Evolutionary conservation across 2,797 vertebrate genomes (phyloP).

Genomic region (Phoxinus dragarum): DNA sequence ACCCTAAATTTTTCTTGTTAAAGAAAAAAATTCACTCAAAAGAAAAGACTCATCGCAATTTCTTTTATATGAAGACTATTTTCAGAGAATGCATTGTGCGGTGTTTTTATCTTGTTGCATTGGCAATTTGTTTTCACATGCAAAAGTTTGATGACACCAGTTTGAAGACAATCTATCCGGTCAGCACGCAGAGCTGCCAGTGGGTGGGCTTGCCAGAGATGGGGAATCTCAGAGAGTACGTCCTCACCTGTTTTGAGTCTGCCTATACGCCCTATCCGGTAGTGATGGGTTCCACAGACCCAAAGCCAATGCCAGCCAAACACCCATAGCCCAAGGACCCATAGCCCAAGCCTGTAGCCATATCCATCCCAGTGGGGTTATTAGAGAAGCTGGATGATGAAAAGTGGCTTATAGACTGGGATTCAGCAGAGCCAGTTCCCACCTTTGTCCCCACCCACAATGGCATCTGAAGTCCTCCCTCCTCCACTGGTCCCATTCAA

Average conservation of each 20-base stretch:
- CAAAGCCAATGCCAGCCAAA: background rate
- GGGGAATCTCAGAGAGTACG: background rate
- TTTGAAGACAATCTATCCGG: background rate
- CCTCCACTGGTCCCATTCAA: background rate
- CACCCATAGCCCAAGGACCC: too few relatives aligned
- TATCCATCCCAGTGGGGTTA: too few relatives aligned
- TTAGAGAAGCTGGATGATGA: background rate
- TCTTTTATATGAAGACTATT: background rate
- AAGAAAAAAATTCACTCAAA: background rate
- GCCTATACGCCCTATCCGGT: background rate
- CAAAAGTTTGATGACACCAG: background rate
- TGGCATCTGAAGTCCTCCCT: background rate
- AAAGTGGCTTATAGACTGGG: background rate
- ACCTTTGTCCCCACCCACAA: background rate
- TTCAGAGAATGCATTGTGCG: background rate
- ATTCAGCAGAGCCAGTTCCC: too few relatives aligned
- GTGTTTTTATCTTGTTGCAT: background rate
- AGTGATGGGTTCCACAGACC: background rate
- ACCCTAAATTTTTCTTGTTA: background rate
- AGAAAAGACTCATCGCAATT: background rate
- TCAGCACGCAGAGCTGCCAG: too few relatives aligned
- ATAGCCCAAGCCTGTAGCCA: too few relatives aligned
- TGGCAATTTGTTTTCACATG: background rate
- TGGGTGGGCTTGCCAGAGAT: background rate
- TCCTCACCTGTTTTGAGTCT: background rate